These are phyloP conservation scores for Microctenopoma lineatum DNA, from an alignment of 2,797 vertebrate species.

Conservation along the genomic window DNA sequence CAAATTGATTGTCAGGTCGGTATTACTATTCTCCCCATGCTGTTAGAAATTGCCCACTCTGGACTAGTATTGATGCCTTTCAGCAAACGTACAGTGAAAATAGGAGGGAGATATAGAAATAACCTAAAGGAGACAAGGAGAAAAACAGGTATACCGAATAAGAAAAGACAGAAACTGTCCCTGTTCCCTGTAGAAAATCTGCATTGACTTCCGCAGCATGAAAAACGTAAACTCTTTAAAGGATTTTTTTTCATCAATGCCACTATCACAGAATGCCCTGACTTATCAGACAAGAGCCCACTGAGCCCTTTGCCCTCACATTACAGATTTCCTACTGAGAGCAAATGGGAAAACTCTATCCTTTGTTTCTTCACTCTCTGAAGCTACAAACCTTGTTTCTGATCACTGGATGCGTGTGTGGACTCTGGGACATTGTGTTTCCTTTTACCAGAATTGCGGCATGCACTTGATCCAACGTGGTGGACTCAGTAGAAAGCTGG, in stretches of 20 bases:
- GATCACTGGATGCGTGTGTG: constrained; percentile 57
- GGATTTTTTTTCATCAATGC: constrained; percentile 71
- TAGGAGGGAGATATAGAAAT: constrained; percentile 46
- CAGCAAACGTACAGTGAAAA: constrained; percentile 47
- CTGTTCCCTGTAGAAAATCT: constrained; percentile 38
- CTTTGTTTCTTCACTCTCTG: constrained; percentile 64
- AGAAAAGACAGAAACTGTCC: constrained; percentile 35
- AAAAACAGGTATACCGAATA: constrained; percentile 35
- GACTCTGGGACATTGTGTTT: constrained; percentile 66
- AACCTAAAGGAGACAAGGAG: constrained; percentile 49
- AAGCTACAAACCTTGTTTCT: constrained; percentile 58
- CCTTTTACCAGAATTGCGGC: constrained; percentile 48
- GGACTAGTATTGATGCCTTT: constrained; percentile 66
- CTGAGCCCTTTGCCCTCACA: constrained; percentile 72
- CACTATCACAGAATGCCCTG: constrained; percentile 54
- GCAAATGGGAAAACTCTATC: constrained; percentile 66
- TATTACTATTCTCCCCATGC: constrained; percentile 64
- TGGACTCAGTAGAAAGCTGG: background rate
- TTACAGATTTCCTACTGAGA: constrained; percentile 73
- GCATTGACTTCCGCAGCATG: constrained; percentile 59
- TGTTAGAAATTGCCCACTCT: constrained; percentile 65
- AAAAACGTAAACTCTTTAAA: constrained; percentile 72
- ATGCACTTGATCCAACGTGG: constrained; percentile 19
- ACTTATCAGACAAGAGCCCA: constrained; percentile 70
- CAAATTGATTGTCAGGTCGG: constrained; percentile 72